Evolutionary conservation across 2,888 invertebrate species (phyloP), one percentile per base, ranked within the genome.

Genomic region (Agrilus cyanescens): DNA sequence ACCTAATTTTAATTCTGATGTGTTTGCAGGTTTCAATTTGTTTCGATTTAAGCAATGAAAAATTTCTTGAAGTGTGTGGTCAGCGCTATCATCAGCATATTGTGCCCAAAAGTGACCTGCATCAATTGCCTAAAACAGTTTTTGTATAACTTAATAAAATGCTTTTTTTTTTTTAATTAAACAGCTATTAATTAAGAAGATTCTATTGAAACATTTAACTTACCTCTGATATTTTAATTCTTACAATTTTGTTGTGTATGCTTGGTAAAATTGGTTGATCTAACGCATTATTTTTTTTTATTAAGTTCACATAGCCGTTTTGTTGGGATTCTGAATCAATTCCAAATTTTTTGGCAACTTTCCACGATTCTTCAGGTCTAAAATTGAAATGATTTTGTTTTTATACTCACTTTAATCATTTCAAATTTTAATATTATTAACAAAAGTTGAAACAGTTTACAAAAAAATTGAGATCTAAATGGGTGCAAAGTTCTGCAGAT

Each of bases 71-170:
- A 70, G 44, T 51, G 56, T 45, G 0, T 55, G 46, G 7, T 53
- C 54, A 0, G 69, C 69, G 1, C 70, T 67, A 0, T 69, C 65
- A 45, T 76, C 73, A 20, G 65, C 64, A 50, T 75, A 68, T 44
- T 76, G 78, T 8, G 72, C 79, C 78, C 79, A 86, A 63, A 86
- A 85, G 55, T 77, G 76, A 42, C 76, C 73, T 14, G 81, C 76
- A 58, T 75, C 74, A 12, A 74, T 63, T 2, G 74, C 55, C 80
- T 83, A 57, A 16, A 40, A 35, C 43, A 44, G 14, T 30, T 1
- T 25, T 13, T 12, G 20, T 37, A 12, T 30, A 38, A 38, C 18
- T 41, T 10, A 12, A 30, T 20, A 20, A 6, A 31, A 14, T 5
- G 8, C 6, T 12, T 10, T 5, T 8, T 25, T 34, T 4, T 16